Base-by-base conservation (phyloP, 2,888 invertebrate species). In the Helicoverpa assulta region DNA sequence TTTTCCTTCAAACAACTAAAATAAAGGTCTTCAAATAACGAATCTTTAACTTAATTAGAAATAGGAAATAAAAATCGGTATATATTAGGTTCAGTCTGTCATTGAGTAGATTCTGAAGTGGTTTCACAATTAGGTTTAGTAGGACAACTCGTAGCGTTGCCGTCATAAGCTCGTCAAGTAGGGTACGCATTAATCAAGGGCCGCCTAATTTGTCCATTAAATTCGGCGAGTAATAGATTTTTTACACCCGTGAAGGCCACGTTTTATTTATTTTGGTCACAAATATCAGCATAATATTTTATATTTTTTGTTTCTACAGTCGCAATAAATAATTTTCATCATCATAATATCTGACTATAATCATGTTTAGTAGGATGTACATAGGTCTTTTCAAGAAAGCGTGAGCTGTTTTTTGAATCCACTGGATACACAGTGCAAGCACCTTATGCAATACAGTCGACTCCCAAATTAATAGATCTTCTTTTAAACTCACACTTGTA, bases 61-160 rank as follows among this genome's bases (percentile, higher is more conserved):
- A 18, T 37, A 55, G 54, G 29, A 76, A 74, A 33, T 55, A 40
- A 50, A 58, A 53, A 53, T 19, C 18, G 4, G 43, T 43, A 16
- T n/a, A 16, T 33, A 56, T 73, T 29, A 74, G 55, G 18, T 56
- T 56, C 19, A n/a, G 18, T 5, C 40, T 16, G 21, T 56, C 55
- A 65, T 57, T 68, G 40, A 50, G 33, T 75, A n/a, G 14, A 29
- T 37, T 47, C 54, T 55, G n/a, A 63, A 74, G 59, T 75, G 50
- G 21, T n/a, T 50, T 53, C n/a, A 16, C 21, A 56, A 76, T 76
- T 64, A 70, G 47, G 33, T 60, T 58, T 14, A 21, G 55, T 59
- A 29, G 29, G 55, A 56, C 54, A 21, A 52, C 6, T 52, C 37
- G 19, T 10, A 72, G 51, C 14, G 14, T 33, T 26, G 52, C 40